These are phyloP conservation scores for Strigamia transsilvanica DNA, from an alignment of 2,888 invertebrate species.

Conservation along the genomic window DNA sequence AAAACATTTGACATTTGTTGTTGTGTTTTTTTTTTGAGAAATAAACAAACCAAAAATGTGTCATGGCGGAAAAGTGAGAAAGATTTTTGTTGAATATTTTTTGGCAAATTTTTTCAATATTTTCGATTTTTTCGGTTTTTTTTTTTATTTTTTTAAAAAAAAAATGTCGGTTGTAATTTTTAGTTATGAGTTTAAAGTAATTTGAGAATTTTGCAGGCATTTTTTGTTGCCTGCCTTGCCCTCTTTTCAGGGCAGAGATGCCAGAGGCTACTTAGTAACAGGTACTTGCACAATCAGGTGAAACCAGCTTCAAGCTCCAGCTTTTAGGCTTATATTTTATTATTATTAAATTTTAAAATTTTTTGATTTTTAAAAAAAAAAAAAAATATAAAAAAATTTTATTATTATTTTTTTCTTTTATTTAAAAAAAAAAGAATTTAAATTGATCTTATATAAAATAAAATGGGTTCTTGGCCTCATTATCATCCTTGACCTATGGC, in stretches of 20 bases:
- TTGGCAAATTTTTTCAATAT: no score
- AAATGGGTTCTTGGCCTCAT: not conserved
- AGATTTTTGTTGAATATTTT: no score
- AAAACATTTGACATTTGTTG: no score
- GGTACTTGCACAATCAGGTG: constrained; percentile 43
- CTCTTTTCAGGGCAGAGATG: constrained; percentile 31
- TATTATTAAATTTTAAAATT: no score
- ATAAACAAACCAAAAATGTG: no score
- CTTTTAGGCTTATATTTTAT: not conserved
- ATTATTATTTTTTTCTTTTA: not conserved
- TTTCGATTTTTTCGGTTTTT: no score
- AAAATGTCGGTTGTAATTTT: constrained; percentile 1
- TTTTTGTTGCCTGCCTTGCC: constrained; percentile 46
- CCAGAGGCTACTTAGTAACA: constrained; percentile 44
- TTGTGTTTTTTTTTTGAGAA: no score
- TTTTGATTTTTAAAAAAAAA: not conserved
- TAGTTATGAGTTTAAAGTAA: not conserved
- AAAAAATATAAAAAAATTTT: no score
- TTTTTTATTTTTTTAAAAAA: no score
- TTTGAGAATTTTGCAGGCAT: not conserved
- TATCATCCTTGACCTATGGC: constrained; percentile 3
- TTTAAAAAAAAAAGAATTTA: not conserved
- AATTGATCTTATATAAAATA: not conserved
- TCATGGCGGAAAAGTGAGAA: no score
- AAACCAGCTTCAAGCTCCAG: constrained; percentile 15